Percentiles rank a stretch among this genome's conserved stretches.
Evolutionary conservation across 1,140 invertebrate genomes (phyloP).

Genomic region (Scaptomyza pallida): DNA sequence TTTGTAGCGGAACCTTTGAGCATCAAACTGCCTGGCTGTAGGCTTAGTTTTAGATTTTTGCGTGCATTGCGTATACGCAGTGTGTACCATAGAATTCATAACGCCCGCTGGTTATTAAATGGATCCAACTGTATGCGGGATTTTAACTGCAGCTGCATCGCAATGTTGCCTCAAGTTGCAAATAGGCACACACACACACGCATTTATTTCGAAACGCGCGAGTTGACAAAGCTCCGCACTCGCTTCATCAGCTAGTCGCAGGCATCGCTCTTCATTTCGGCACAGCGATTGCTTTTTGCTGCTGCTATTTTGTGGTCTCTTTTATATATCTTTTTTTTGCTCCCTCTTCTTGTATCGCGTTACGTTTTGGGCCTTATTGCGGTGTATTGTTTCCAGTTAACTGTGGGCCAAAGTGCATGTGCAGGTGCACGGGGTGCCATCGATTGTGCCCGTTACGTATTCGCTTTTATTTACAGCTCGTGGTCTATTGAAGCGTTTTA

Average conservation of each 20-base stretch:
- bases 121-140: neutral
- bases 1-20: constrained; percentile 9
- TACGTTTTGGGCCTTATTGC: constrained; percentile 48
- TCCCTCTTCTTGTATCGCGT: constrained; percentile 23
- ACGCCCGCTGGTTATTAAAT: constrained; percentile 41
- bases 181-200: neutral
- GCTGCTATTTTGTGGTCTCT: constrained; percentile 2
- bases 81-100: constrained; percentile 4
- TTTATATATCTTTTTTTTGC: constrained; percentile 6
- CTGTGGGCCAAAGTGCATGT: constrained; percentile 23
- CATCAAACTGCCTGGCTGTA: neutral
- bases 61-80: constrained; percentile 30
- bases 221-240: constrained; percentile 25
- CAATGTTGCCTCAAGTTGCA: constrained; percentile 10
- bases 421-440: constrained; percentile 14
- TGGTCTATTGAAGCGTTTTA: constrained; percentile 48
- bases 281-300: constrained; percentile 28
- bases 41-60: constrained; percentile 10
- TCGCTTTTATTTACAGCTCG: constrained; percentile 58
- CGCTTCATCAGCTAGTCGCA: constrained; percentile 32
- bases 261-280: constrained; percentile 49
- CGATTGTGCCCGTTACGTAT: constrained; percentile 60
- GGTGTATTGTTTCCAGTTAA: constrained; percentile 57
- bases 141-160: constrained; percentile 1
- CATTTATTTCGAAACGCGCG: constrained; percentile 2